A percentile compares a stretch with the other conserved stretches of the same genome.
Conservation (phyloP, 2,888 invertebrate species). For the Pheosia tremula region DNA sequence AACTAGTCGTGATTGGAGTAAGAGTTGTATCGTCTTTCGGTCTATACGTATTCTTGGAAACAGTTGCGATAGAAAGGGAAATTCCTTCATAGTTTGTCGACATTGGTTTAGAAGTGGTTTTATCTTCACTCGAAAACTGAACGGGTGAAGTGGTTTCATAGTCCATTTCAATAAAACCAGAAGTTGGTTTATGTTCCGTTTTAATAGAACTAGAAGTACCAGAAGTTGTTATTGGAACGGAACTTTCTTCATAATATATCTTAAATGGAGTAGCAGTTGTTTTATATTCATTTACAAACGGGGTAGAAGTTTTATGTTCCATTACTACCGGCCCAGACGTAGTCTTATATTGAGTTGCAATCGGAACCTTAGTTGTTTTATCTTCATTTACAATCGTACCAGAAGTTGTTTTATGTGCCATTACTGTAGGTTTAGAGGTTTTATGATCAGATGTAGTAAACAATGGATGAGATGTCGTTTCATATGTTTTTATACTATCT, state of each 20-base stretch:
- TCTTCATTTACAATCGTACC: background rate
- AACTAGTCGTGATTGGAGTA: too few relatives aligned
- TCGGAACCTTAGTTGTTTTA: background rate
- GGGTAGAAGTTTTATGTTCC: background rate
- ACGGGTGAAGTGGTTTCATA: background rate
- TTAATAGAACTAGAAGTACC: background rate
- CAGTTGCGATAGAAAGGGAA: background rate
- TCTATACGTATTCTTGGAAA: too few relatives aligned
- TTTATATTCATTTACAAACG: background rate
- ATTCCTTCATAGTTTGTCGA: background rate
- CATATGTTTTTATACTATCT: background rate
- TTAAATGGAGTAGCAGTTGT: background rate
- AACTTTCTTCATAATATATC: background rate
- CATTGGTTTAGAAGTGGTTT: background rate
- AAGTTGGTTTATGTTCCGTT: background rate
- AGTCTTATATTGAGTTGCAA: background rate
- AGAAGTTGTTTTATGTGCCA: background rate
- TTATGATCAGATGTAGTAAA: background rate
- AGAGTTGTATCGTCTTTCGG: too few relatives aligned
- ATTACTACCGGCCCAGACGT: background rate
- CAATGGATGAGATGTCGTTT: background rate
- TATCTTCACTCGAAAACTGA: background rate
- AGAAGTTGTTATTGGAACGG: background rate
- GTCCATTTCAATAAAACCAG: background rate
- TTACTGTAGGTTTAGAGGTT: background rate